Conservation (phyloP, 2,797 vertebrate genomes). For the Cygnus olor region DNA sequence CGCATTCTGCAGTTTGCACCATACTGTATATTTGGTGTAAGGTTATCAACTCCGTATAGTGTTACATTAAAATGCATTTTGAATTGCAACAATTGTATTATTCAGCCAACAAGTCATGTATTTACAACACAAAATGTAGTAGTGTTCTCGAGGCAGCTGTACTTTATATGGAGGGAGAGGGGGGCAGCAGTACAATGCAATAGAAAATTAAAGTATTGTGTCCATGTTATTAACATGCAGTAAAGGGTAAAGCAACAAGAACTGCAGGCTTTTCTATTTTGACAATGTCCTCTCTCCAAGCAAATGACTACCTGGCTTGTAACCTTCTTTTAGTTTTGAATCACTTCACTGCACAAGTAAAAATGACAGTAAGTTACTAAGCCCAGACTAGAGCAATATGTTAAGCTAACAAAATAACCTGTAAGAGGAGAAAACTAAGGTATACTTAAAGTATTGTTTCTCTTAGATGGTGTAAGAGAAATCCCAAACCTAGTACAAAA, state of each 20-base stretch:
- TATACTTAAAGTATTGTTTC: background rate
- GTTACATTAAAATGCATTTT: background rate
- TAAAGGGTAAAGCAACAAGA: background rate
- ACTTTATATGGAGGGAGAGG: background rate
- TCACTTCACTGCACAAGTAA: background rate
- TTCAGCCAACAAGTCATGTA: background rate
- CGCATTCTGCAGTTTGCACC: background rate
- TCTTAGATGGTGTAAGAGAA: background rate
- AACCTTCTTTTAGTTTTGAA: background rate
- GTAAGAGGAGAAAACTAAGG: background rate
- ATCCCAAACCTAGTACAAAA: background rate
- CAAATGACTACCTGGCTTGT: background rate
- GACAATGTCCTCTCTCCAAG: background rate
- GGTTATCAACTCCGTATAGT: background rate
- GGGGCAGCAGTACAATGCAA: background rate
- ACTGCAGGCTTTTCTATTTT: background rate
- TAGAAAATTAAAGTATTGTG: background rate
- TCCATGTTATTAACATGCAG: background rate
- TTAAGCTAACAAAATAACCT: background rate
- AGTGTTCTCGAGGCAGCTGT: background rate
- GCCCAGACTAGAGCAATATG: background rate
- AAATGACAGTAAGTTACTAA: background rate
- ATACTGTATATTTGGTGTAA: background rate
- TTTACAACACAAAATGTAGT: background rate
- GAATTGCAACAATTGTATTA: background rate